Evolutionary conservation across 2,113 vertebrate genomes (phyloP), one percentile per base, ranked within the genome.

Genomic region (Podiceps cristatus): DNA sequence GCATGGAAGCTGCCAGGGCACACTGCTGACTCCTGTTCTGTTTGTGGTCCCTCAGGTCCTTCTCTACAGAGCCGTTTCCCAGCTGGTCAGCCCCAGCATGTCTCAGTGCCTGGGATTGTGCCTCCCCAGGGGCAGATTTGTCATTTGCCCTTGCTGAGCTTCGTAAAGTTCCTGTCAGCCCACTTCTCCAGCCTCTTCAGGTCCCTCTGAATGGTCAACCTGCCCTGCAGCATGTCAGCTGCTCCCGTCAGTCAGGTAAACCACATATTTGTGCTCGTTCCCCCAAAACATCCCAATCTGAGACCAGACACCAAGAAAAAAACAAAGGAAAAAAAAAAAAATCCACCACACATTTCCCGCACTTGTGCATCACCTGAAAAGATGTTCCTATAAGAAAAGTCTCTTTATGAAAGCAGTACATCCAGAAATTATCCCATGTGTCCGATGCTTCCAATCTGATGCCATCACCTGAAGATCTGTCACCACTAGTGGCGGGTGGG

Each of bases 391-490:
- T 25, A 55, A 53, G 25, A 71, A 74, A 87, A 76, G 8, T 22
- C 3, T 91, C 13, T 56, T 5, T 11, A 13, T 37, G 31, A 52
- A 75, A 86, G 8, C 5, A 2, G 5, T 72, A 45, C 10, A 68
- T 44, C 9, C 33, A 55, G 68, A 80, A 94, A 68, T 66, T 11
- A 49, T 11, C 11, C 20, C 2, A 1, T 33, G 27, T 11, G 4
- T 25, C 17, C 0, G 1, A 33, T 27, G 13, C 14, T 82, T 68
- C 3, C 0, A 40, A 68, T 71, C 17, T 2, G 2, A 49, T 50
- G 10, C 9, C 33, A 29, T n/a, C 18, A 31, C 45, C 53, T 45
- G 35, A 91, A 72, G 25, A 58, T 23, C 5, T 64, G 22, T 31
- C 35, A 17, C 33, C 37, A 14, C 24, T 19, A 45, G 31, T 8